Evolutionary conservation across 2,113 vertebrate genomes (phyloP).

Genomic region (Neogale vison): DNA sequence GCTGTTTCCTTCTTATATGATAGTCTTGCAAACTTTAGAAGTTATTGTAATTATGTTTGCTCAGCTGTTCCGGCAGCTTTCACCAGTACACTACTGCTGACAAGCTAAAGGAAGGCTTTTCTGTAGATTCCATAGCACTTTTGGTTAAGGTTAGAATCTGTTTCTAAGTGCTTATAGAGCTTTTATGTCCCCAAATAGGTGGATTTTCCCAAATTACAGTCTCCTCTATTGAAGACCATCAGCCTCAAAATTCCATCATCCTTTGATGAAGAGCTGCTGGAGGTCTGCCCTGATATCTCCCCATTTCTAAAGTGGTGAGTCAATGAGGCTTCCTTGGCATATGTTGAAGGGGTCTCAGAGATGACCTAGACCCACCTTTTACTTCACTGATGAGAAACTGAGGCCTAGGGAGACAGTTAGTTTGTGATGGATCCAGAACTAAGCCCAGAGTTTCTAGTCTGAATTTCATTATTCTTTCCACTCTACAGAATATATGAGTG

Average conservation of each 20-base stretch:
- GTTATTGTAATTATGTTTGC: constrained; percentile 17
- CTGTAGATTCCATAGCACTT: not conserved
- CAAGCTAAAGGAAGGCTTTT: not conserved
- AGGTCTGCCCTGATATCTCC: not conserved
- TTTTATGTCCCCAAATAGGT: not conserved
- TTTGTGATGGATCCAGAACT: not conserved
- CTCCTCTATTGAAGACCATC: not conserved
- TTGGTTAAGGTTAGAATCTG: not conserved
- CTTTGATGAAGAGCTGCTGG: not conserved
- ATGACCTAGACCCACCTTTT: not conserved
- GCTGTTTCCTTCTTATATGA: constrained; percentile 11
- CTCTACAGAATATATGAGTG: not conserved
- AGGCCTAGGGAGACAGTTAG: not conserved
- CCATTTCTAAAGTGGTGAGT: not conserved
- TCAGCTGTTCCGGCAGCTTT: constrained; percentile 28
- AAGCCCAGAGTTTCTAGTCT: not conserved
- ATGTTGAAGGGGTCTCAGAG: not conserved
- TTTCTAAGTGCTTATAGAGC: not conserved
- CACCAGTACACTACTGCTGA: accelerated
- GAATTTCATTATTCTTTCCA: not conserved
- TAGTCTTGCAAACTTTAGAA: not conserved
- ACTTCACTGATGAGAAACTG: not conserved
- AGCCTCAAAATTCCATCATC: not conserved
- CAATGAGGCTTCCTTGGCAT: not conserved
- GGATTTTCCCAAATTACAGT: not conserved